Percentiles rank a stretch among this genome's conserved stretches.
Evolutionary conservation across 1,140 invertebrate genomes (phyloP).

Genomic region (Trichonephila clavata): DNA sequence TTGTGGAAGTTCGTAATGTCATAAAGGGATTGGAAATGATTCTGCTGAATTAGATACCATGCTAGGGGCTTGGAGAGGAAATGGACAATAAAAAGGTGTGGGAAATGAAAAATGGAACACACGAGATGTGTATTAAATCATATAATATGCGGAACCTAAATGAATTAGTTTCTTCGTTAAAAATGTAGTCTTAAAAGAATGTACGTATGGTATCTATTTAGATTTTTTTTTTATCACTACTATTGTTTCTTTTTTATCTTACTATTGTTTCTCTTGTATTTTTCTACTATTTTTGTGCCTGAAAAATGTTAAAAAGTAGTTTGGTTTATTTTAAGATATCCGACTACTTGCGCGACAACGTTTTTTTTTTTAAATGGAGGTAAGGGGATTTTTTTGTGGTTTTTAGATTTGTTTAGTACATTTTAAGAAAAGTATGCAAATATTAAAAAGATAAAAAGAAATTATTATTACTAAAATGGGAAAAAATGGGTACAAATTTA

Average conservation of each 20-base stretch:
- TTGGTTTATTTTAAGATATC: too few species aligned
- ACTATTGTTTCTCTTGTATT: not conserved
- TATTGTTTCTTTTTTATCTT: not conserved
- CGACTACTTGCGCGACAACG: too few species aligned
- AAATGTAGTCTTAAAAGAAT: not conserved
- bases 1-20: not conserved
- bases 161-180: not conserved
- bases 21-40: not conserved
- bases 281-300: not conserved
- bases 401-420: too few species aligned
- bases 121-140: not conserved
- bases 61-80: not conserved
- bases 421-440: too few species aligned
- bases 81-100: not conserved
- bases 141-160: not conserved
- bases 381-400: too few species aligned
- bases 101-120: not conserved
- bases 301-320: too few species aligned
- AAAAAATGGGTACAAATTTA: too few species aligned
- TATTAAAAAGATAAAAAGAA: too few species aligned
- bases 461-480: too few species aligned
- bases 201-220: not conserved
- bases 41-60: too few species aligned
- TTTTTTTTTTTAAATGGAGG: too few species aligned
- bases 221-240: not conserved